Base-by-base conservation (phyloP, 2,113 vertebrate genomes). In the Hemiscyllium ocellatum region DNA sequence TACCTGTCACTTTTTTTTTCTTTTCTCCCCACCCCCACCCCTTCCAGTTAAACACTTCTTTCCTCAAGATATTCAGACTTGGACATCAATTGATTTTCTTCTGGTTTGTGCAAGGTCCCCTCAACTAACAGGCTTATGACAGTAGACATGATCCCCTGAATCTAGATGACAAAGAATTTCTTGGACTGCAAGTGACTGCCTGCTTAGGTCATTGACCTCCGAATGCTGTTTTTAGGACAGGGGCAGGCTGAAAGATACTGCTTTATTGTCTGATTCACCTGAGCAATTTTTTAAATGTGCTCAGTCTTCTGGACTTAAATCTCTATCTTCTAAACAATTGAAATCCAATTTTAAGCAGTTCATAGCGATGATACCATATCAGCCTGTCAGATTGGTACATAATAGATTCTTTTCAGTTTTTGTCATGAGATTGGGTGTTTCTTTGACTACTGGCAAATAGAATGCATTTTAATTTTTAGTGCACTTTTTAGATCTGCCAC, bases 1-100 rank as follows among this genome's bases (percentile, higher is more conserved):
- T 93, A 4, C 89, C 33, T 66, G 13, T 96, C 96, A n/a, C 96
- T 96, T 0, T 90, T 95, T 96, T 96, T 95, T 96, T 96, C 96
- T 96, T n/a, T n/a, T n/a, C n/a, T n/a, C n/a, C n/a, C n/a, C n/a
- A n/a, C n/a, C n/a, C n/a, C n/a, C n/a, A n/a, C n/a, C n/a, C n/a
- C n/a, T n/a, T n/a, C 95, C 95, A 90, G 96, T 95, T 96, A 26
- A 26, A 1, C 70, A 72, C 26, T 33, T 76, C 5, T 33, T 29
- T 33, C 5, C 29, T 76, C 1, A 76, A 76, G 29, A 76, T 76
- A 33, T 33, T 76, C 26, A 76, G 7, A 0, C 17, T 4, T n/a
- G 5, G 5, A 70, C 96, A 96, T 96, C 47, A 91, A 33, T 61
- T 61, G 10, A 10, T 61, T 61, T 56, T 56, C 52, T 56, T 56